These are phyloP conservation scores for Sardina pilchardus DNA, from an alignment of 2,113 vertebrate species.

Conservation along the genomic window DNA sequence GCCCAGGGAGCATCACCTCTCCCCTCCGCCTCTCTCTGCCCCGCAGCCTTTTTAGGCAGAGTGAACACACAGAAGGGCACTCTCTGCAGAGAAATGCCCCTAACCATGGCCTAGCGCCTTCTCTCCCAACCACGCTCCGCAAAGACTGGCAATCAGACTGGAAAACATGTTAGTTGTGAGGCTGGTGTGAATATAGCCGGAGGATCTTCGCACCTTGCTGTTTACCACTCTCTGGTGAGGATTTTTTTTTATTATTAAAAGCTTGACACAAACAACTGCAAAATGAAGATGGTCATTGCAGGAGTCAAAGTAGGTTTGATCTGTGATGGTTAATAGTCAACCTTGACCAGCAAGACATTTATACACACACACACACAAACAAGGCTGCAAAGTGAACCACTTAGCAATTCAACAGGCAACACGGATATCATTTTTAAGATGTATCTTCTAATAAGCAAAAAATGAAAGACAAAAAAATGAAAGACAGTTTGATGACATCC, in stretches of 20 bases:
- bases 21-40: constrained; percentile 36
- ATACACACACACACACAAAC: neutral
- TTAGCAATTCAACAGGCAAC: neutral
- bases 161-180: neutral
- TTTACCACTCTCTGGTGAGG: neutral
- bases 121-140: too few species aligned
- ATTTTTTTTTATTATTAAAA: neutral
- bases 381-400: neutral
- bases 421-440: neutral
- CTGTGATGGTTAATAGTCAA: neutral
- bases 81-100: constrained; percentile 12
- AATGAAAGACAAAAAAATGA: neutral
- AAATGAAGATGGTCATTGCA: neutral
- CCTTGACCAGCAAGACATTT: neutral
- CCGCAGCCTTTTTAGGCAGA: constrained; percentile 42
- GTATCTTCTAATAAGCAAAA: neutral
- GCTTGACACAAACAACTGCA: neutral
- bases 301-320: neutral
- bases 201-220: neutral
- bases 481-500: constrained; percentile 5
- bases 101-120: neutral
- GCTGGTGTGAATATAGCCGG: neutral
- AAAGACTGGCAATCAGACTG: too few species aligned
- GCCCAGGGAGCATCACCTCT: constrained; percentile 43
- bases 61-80: constrained; percentile 26